A percentile compares a stretch with the other conserved stretches of the same genome.
Conservation (phyloP, 2,888 invertebrate species). For the Agonum fuliginosum region DNA sequence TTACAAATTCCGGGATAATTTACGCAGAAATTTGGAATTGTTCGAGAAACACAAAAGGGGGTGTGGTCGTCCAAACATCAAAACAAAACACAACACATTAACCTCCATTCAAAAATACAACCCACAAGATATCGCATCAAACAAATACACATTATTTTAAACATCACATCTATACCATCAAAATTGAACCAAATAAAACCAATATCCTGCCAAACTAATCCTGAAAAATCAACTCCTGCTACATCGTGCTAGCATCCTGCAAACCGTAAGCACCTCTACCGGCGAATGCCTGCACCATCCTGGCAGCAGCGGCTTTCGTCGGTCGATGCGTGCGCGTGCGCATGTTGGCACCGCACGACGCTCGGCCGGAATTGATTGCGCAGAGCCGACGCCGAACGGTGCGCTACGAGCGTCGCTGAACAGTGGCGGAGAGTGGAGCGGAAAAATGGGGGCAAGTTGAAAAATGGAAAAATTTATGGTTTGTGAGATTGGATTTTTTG, state of each 20-base stretch:
- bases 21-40: neutral
- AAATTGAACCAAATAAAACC: no score
- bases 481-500: no score
- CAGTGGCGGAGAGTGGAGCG: neutral
- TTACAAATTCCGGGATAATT: neutral
- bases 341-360: neutral
- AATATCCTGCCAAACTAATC: neutral
- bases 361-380: neutral
- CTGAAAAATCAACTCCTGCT: no score
- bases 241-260: neutral
- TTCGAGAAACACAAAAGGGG: neutral
- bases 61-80: neutral
- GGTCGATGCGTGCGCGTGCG: constrained; percentile 18
- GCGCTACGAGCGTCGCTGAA: neutral
- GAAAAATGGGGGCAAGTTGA: neutral
- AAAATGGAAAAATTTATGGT: no score
- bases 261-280: neutral
- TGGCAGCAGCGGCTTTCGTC: neutral
- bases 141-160: no score
- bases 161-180: no score
- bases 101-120: neutral
- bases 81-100: neutral
- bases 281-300: neutral
- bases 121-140: no score
- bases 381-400: neutral